Evolutionary conservation across 2,797 vertebrate genomes (phyloP).

Genomic region (Rhynchotus rufescens): DNA sequence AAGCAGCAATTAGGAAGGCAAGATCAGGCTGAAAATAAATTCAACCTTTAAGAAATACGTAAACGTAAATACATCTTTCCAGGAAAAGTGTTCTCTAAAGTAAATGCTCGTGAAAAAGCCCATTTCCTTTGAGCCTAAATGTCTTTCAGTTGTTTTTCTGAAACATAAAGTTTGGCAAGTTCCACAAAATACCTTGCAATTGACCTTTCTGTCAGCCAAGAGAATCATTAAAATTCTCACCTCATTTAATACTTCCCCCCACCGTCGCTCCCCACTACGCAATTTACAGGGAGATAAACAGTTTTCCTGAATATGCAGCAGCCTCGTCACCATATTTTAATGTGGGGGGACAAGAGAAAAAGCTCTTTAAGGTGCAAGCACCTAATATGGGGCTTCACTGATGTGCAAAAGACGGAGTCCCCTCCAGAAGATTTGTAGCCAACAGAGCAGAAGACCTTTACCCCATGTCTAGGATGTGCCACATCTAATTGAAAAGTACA

Average conservation of each 20-base stretch:
- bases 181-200: accelerated
- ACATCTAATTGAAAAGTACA: not conserved
- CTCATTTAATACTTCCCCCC: not conserved
- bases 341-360: not conserved
- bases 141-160: not conserved
- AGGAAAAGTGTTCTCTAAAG: not conserved
- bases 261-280: not conserved
- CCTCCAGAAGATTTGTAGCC: not conserved
- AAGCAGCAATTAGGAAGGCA: not conserved
- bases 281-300: not conserved
- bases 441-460: not conserved
- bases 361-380: not conserved
- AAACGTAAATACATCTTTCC: not conserved
- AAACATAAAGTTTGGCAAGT: not conserved
- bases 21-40: not conserved
- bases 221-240: not conserved
- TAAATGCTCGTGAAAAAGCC: not conserved
- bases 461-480: accelerated
- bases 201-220: not conserved
- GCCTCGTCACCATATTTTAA: not conserved
- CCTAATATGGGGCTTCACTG: not conserved
- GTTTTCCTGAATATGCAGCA: slow-evolving; percentile 17
- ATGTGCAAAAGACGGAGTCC: not conserved
- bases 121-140: not conserved
- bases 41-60: not conserved